Evolutionary conservation across 2,888 invertebrate species (phyloP), one percentile per base, ranked within the genome.

Genomic region (Cremastinae sp.): DNA sequence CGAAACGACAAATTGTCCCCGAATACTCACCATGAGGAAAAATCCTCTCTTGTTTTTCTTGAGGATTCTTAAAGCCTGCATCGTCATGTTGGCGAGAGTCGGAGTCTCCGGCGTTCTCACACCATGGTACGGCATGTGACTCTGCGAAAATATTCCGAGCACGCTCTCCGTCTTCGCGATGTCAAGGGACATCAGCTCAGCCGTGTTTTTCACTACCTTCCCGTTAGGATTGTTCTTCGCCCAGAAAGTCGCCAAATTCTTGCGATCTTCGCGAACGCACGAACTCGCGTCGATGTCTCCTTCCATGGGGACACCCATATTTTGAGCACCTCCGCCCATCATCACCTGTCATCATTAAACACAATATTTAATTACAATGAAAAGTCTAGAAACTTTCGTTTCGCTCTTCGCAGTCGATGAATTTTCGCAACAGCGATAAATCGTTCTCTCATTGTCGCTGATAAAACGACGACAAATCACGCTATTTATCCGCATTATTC

Each of bases 191-290:
- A 90, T 81, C 1, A 92, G 83, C 14, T 92, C 88, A 0, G 88
- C 81, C 0, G 87, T 82, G 0, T 83, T 90, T 16, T 88, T 90
- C 0, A 92, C 91, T 49, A 91, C 82, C 22, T 84, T 85, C 0
- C 90, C 87, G 0, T 82, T 83, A 0, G 88, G 88, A 74, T 90
- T 89, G 51, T 89, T 88, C 0, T 87, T 78, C 72, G 90, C 81
- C 94, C 94, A 94, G 16, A 91, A 90, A 20, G 91, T 85, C 0
- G 92, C 90, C 68, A 94, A 90, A 85, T 94, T 92, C 38, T 91
- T 87, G 0, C 90, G 89, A 82, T 94, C 94, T 0, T 81, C 82
- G 14, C 93, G 90, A 0, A 71, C 59, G 80, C 93, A 93, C 5
- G 89, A 81, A 16, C 80, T 86, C 83, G 34, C 70, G 47, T 10